Evolutionary conservation across 2,888 invertebrate genomes (phyloP), one percentile per base, ranked within the genome.

Genomic region (Rapana venosa): DNA sequence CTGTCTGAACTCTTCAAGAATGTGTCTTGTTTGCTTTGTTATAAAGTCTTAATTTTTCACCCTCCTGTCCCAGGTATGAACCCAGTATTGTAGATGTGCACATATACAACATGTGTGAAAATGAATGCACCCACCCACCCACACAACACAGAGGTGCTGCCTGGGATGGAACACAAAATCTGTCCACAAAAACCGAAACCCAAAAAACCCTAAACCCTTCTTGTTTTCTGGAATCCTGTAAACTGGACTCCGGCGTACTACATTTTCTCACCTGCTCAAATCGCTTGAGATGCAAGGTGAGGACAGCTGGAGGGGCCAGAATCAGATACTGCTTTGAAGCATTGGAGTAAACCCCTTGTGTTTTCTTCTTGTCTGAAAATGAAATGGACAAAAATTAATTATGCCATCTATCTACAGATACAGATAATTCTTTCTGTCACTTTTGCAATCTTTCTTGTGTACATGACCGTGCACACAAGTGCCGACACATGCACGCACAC

Each of bases 221-320:
- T 47, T 47, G 47, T 47, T 47, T 47, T 47, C 47, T 47, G 8
- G 47, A 47, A 8, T 47, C 47, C 36, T 4, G 36, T 47, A 66
- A 87, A 87, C 74, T 22, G 81, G 11, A n/a, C 26, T 35, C 17
- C 36, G 30, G 30, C 66, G 84, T 30, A 2, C 47, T 47, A 8
- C 26, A 32, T n/a, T 83, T 30, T 30, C 85, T 96, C 87, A 97
- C 96, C 95, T 98, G 97, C 96, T 99, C 98, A 97, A 99, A 99
- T 92, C 99, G 97, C 96, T 99, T 99, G 92, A 99, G 96, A 95
- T 99, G 99, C 36, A 99, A 96, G 89, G 99, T 99, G 0, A 99
- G 97, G 88, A 99, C 98, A 8, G 98, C 98, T 0, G 99, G 99
- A 47, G 99, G 98, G 95, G 97, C 97, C 92, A 98, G 98, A 61